Base-by-base conservation (phyloP, 2,888 invertebrate genomes). In the Clivina fossor region DNA sequence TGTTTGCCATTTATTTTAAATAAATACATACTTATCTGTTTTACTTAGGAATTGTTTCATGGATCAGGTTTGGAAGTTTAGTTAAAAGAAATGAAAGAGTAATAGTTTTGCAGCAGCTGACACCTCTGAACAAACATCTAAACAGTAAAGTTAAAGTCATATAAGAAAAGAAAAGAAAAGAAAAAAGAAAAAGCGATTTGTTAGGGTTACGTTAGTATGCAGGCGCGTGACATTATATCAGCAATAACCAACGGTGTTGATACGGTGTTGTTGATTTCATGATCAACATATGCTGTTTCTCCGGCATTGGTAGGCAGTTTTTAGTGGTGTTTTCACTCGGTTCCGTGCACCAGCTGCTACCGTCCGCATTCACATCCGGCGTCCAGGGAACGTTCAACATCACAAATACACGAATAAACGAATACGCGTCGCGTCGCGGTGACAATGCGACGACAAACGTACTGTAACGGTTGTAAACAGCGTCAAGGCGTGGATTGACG, bases 401-500 rank as follows among this genome's bases (percentile, higher is more conserved):
- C n/a, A n/a, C n/a, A n/a, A n/a, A n/a, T n/a, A n/a, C n/a, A n/a
- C n/a, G n/a, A n/a, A n/a, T n/a, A n/a, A n/a, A n/a, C n/a, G n/a
- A n/a, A n/a, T n/a, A n/a, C 8, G n/a, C 40, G 7, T 1, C 32
- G 5, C 44, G 16, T 33, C 4, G 33, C 13, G 33, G 33, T 11
- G n/a, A n/a, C n/a, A n/a, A n/a, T 9, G n/a, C 40, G 7, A 1
- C 32, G 5, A 24, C 13, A 8, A 5, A 11, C 13, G 33, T 5
- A 4, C 26, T 8, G 9, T 11, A 18, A 15, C 16, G n/a, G 44
- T 18, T 37, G 41, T 53, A 44, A 44, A 53, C 44, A 37, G 44
- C 53, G 20, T 44, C 37, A 44, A 53, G 53, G 43, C 20, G 53
- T 44, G 44, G 44, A 44, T 44, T 53, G 53, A 44, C 44, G 43